These are phyloP conservation scores for Hecatera dysodea DNA, from an alignment of 2,888 invertebrate species.

Conservation along the genomic window DNA sequence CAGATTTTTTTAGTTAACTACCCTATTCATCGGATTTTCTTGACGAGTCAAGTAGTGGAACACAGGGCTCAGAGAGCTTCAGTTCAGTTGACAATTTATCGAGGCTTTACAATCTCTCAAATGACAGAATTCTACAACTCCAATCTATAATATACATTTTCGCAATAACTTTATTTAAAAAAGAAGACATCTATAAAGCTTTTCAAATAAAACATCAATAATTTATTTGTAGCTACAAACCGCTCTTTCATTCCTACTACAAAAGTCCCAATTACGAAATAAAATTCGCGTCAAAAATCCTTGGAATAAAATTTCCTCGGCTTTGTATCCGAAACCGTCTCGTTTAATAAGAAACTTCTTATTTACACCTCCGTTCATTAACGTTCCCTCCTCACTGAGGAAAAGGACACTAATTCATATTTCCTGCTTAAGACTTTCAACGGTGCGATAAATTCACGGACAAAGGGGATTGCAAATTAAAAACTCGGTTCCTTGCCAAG, in stretches of 20 bases:
- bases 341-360: constrained; percentile 68
- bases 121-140: no score
- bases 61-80: no score
- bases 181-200: not conserved
- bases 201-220: not conserved
- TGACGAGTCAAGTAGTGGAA: no score
- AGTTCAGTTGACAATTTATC: no score
- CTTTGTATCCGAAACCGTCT: constrained; percentile 60
- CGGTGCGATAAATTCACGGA: constrained; percentile 84
- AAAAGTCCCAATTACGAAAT: constrained; percentile 42
- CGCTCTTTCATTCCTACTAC: not conserved
- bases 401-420: constrained; percentile 85
- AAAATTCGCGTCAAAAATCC: constrained; percentile 27
- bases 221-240: constrained; percentile 6
- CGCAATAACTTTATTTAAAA: not conserved
- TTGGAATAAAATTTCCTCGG: constrained; percentile 52
- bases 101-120: no score
- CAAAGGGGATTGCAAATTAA: constrained; percentile 88
- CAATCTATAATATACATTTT: not conserved
- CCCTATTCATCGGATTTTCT: no score
- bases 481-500: constrained; percentile 82
- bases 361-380: constrained; percentile 77
- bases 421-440: constrained; percentile 82
- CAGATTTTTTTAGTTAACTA: no score
- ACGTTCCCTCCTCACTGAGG: constrained; percentile 74